phyloP scores from a whole-genome alignment of 2,888 invertebrate species.

The Epinotia demarniana region DNA sequence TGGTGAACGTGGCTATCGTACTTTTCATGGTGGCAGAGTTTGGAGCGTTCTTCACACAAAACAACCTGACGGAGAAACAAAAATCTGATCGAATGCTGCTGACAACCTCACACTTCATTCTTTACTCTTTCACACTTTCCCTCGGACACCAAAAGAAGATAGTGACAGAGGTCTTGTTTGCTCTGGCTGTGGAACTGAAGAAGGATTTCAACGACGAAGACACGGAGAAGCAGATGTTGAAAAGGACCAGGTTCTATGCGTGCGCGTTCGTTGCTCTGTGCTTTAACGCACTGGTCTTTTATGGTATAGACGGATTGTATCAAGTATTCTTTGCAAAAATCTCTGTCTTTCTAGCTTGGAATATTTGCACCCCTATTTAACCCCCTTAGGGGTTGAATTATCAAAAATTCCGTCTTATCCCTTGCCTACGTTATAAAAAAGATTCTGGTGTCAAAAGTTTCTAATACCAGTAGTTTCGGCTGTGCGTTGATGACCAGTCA shows the following conservation, averaged over 20 bases:
- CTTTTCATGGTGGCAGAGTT: conserved; percentile 44
- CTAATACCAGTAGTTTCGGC: no score
- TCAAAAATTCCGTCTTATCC: no score
- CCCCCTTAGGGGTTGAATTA: no score
- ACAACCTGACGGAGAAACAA: conserved; percentile 51
- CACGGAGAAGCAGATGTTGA: conserved; percentile 46
- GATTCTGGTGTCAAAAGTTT: no score
- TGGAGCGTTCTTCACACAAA: conserved; percentile 51
- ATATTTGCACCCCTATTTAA: no score
- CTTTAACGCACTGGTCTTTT: conserved; percentile 32
- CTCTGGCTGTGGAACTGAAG: conserved; percentile 45
- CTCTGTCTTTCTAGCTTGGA: no score
- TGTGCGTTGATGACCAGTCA: no score
- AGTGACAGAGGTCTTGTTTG: conserved; percentile 32
- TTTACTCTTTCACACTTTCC: conserved; percentile 33
- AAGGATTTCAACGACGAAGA: conserved; percentile 46
- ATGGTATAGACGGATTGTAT: conserved; percentile 47
- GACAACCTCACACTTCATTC: conserved; percentile 41
- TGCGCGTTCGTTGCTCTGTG: conserved; percentile 1
- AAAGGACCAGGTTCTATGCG: conserved; percentile 36
- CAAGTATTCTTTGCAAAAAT: conserved; percentile 43
- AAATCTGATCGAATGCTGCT: conserved; percentile 43
- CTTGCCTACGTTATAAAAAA: no score
- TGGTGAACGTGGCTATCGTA: not conserved
- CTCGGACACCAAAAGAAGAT: conserved; percentile 22